A percentile compares a stretch with the other conserved stretches of the same genome.
Evolutionary conservation across 2,113 vertebrate species (phyloP).

Genomic region (Monopterus albus): DNA sequence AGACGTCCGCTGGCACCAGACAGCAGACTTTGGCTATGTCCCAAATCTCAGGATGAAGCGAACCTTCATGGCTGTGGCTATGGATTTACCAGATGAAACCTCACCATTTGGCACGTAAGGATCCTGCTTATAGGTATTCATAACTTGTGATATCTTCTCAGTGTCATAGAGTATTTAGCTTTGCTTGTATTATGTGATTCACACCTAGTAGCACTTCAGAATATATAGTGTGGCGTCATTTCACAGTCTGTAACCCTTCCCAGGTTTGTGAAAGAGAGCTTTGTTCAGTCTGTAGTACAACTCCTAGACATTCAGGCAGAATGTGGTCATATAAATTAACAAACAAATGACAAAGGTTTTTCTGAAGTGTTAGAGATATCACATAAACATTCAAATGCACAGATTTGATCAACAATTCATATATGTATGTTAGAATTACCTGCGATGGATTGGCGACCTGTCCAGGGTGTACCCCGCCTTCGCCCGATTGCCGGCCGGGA

Average conservation of each 20-base stretch:
- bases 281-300: not conserved
- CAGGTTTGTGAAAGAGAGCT: not conserved
- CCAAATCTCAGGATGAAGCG: slow-evolving; percentile 87
- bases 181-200: not conserved
- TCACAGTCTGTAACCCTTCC: not conserved
- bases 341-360: too few species aligned
- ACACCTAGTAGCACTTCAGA: not conserved
- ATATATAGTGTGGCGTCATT: too few species aligned
- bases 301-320: too few species aligned
- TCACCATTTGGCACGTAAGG: slow-evolving; percentile 87
- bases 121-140: not conserved
- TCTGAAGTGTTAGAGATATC: too few species aligned
- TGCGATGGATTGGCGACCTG: too few species aligned
- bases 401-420: too few species aligned
- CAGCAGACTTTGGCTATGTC: slow-evolving; percentile 85
- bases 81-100: slow-evolving; percentile 87
- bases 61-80: slow-evolving; percentile 92
- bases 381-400: too few species aligned
- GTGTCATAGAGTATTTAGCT: not conserved
- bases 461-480: too few species aligned
- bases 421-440: too few species aligned
- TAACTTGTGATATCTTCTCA: not conserved
- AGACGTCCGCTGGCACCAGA: slow-evolving; percentile 94
- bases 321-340: too few species aligned
- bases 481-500: too few species aligned